Percentiles rank a stretch among this genome's conserved stretches.
Conservation (phyloP, 2,888 invertebrate genomes). For the Parnassius mnemosyne region DNA sequence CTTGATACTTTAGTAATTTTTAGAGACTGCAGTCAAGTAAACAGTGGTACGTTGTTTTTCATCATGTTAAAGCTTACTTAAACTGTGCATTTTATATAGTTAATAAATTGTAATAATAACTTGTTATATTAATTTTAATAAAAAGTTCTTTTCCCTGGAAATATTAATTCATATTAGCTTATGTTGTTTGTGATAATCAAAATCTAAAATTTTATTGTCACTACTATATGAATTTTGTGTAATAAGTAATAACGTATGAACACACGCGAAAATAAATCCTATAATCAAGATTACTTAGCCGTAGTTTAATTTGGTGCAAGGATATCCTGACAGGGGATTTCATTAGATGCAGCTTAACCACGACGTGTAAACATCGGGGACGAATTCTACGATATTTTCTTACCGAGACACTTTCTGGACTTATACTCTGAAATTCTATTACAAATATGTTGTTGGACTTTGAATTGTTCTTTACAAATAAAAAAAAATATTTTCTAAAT, state of each 20-base stretch:
- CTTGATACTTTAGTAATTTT: constrained; percentile 46
- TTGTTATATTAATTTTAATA: too few species aligned
- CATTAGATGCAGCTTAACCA: constrained; percentile 80
- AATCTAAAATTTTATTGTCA: too few species aligned
- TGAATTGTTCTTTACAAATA: not conserved
- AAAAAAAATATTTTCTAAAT: not conserved
- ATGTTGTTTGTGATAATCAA: too few species aligned
- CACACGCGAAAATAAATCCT: not conserved
- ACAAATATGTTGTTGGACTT: constrained; percentile 23
- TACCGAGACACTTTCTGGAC: constrained; percentile 54
- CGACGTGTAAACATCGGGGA: constrained; percentile 74
- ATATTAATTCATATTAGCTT: too few species aligned
- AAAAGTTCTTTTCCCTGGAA: too few species aligned
- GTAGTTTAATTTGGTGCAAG: constrained; percentile 61
- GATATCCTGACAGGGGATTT: constrained; percentile 76
- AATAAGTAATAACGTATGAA: too few species aligned
- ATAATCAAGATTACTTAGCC: constrained; percentile 44
- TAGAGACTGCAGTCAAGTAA: not conserved
- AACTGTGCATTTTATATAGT: too few species aligned
- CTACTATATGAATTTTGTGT: too few species aligned
- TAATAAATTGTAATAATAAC: too few species aligned
- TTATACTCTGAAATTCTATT: constrained; percentile 60
- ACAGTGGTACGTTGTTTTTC: not conserved
- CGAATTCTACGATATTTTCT: constrained; percentile 70
- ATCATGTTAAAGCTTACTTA: not conserved